Conservation (phyloP, 2,888 invertebrate species). For the Monochamus alternatus region DNA sequence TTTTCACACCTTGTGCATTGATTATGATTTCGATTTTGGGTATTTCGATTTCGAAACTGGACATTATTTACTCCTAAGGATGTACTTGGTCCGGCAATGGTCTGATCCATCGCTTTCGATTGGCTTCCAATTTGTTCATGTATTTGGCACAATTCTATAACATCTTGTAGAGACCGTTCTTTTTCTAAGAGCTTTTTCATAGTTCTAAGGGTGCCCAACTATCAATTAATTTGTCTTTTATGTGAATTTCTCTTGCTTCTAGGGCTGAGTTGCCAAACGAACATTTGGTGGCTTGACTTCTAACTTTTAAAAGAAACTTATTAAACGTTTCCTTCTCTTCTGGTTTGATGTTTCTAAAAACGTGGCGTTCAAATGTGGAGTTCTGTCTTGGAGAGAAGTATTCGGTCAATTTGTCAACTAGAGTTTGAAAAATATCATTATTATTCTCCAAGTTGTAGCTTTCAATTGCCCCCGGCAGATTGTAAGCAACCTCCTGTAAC, state of each 20-base stretch:
- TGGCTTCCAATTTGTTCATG: slow-evolving; percentile 42
- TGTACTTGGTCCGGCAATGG: slow-evolving; percentile 15
- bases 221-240: slow-evolving; percentile 55
- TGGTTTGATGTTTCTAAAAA: slow-evolving; percentile 55
- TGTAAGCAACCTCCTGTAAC: slow-evolving; percentile 58
- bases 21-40: not conserved
- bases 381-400: slow-evolving; percentile 61
- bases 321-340: slow-evolving; percentile 58
- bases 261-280: slow-evolving; percentile 54
- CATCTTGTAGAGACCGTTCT: slow-evolving; percentile 37
- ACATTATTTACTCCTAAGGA: slow-evolving; percentile 17
- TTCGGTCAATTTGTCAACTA: slow-evolving; percentile 52
- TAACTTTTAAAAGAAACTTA: slow-evolving; percentile 57
- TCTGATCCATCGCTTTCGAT: slow-evolving; percentile 38
- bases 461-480: slow-evolving; percentile 55
- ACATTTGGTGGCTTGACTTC: slow-evolving; percentile 61
- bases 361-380: slow-evolving; percentile 61
- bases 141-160: slow-evolving; percentile 40
- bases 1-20: slow-evolving; percentile 42
- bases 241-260: slow-evolving; percentile 50
- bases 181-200: slow-evolving; percentile 50
- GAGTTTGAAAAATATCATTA: slow-evolving; percentile 54
- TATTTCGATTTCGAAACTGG: slow-evolving; percentile 27
- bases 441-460: slow-evolving; percentile 39
- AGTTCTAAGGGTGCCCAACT: slow-evolving; percentile 50